Evolutionary conservation across 2,888 invertebrate genomes (phyloP).

Genomic region (Cinara cedri): DNA sequence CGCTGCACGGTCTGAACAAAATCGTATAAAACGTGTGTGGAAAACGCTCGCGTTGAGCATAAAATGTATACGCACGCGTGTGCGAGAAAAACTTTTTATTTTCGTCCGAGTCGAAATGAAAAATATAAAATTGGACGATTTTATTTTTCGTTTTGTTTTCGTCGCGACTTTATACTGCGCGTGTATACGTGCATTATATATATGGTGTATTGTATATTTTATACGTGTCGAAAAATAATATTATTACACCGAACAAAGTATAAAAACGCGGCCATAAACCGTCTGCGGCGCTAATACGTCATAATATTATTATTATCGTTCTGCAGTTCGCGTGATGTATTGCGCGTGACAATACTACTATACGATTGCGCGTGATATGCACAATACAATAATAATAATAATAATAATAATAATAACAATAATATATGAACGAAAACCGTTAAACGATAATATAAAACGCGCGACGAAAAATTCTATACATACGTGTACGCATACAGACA

Average conservation of each 20-base stretch:
- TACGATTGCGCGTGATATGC: slow-evolving; percentile 34
- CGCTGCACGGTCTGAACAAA: too few relatives aligned
- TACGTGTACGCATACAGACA: too few relatives aligned
- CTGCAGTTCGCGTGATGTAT: neutral
- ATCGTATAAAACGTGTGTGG: too few relatives aligned
- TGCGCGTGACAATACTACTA: slow-evolving; percentile 8
- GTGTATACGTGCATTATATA: too few relatives aligned
- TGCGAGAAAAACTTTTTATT: slow-evolving; percentile 27
- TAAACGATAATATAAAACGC: slow-evolving; percentile 46
- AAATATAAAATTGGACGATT: slow-evolving; percentile 19
- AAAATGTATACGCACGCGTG: neutral
- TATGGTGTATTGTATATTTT: too few relatives aligned
- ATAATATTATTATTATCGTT: slow-evolving; percentile 26
- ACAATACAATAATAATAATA: too few relatives aligned
- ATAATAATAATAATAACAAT: too few relatives aligned
- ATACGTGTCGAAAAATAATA: slow-evolving; percentile 23
- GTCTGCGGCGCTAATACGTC: slow-evolving; percentile 33
- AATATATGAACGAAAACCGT: slow-evolving; percentile 33
- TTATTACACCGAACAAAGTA: slow-evolving; percentile 18
- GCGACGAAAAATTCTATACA: too few relatives aligned
- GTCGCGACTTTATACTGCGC: neutral
- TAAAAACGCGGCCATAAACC: slow-evolving; percentile 37
- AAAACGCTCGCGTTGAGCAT: neutral
- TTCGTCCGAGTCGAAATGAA: slow-evolving; percentile 1
- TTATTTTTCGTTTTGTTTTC: neutral